Evolutionary conservation across 2,888 invertebrate species (phyloP).

Genomic region (Drosophila hamatofila): DNA sequence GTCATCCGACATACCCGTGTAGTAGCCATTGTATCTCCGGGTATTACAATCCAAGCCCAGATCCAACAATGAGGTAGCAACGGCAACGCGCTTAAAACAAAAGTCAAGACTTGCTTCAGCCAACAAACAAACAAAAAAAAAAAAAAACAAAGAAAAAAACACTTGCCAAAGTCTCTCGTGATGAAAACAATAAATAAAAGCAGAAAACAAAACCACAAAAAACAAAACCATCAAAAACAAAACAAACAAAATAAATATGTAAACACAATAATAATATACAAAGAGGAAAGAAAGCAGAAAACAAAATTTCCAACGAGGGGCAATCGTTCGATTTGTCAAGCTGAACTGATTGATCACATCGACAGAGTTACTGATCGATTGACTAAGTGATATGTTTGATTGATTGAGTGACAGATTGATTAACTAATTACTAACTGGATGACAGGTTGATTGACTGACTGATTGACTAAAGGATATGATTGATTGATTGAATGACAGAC

Average conservation of each 20-base stretch:
- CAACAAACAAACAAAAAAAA: slow-evolving; percentile 10
- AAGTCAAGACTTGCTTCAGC: slow-evolving; percentile 27
- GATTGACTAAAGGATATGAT: background rate
- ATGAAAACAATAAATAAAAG: slow-evolving; percentile 18
- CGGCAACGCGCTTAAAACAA: slow-evolving; percentile 33
- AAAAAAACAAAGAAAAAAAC: slow-evolving; percentile 5
- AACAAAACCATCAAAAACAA: slow-evolving; percentile 7
- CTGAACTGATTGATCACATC: background rate
- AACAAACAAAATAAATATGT: slow-evolving; percentile 7
- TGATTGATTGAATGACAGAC: background rate
- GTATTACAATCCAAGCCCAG: slow-evolving; percentile 22
- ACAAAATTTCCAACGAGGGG: slow-evolving; percentile 32
- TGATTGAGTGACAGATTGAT: background rate
- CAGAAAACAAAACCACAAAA: slow-evolving; percentile 11
- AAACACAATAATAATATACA: slow-evolving; percentile 8
- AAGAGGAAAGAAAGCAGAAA: slow-evolving; percentile 38
- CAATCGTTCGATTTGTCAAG: background rate
- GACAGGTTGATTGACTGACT: background rate
- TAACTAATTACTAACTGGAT: background rate
- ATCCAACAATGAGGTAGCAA: slow-evolving; percentile 36
- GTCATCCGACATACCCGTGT: slow-evolving; percentile 20
- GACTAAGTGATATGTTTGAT: too few relatives aligned
- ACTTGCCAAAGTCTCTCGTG: slow-evolving; percentile 26
- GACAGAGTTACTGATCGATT: background rate
- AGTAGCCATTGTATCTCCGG: slow-evolving; percentile 30